Base-by-base conservation (phyloP, 2,797 vertebrate species). In the Phoebastria nigripes region DNA sequence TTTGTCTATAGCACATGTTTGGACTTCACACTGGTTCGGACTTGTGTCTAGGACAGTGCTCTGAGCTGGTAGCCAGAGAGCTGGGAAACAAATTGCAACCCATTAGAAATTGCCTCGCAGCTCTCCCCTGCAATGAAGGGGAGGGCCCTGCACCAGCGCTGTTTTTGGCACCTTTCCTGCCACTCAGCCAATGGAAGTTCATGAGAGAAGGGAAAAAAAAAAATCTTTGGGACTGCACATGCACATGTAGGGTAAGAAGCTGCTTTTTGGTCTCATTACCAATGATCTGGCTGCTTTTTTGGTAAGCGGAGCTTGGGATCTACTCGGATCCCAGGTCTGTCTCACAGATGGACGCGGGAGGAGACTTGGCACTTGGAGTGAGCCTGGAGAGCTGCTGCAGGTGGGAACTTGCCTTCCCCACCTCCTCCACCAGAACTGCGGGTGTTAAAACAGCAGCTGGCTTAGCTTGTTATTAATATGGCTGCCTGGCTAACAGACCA, bases 381-480 rank as follows among this genome's bases (percentile, higher is more conserved):
- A 90, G 83, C 28, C 65, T 67, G 80, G 69, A 77, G 52, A 86
- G 52, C 42, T 84, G 62, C 61, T 78, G 51, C 51, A 91, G 88
- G 59, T 8, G 1, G 61, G 56, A 58, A 59, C 47, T 92, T 35
- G 54, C 20, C 35, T 93, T 39, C 15, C 59, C 49, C 81, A 79
- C 37, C 79, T 79, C 65, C 41, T 37, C 69, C 62, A n/a, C 26
- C 74, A 85, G 79, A 78, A 44, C 31, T n/a, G 79, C 0, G 33
- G 49, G n/a, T 29, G 42, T 54, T 76, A n/a, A 78, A 94, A 22
- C 54, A 91, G 88, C 88, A 88, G 82, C 72, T 83, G 92, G 85
- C 86, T 77, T 52, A 59, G n/a, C 42, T 94, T 72, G 66, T 44
- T 76, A 65, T 46, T 82, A 26, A 66, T 37, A 14, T 7, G 10